These are phyloP conservation scores for Aphis craccivora DNA, from an alignment of 1,140 invertebrate species.

Conservation along the genomic window DNA sequence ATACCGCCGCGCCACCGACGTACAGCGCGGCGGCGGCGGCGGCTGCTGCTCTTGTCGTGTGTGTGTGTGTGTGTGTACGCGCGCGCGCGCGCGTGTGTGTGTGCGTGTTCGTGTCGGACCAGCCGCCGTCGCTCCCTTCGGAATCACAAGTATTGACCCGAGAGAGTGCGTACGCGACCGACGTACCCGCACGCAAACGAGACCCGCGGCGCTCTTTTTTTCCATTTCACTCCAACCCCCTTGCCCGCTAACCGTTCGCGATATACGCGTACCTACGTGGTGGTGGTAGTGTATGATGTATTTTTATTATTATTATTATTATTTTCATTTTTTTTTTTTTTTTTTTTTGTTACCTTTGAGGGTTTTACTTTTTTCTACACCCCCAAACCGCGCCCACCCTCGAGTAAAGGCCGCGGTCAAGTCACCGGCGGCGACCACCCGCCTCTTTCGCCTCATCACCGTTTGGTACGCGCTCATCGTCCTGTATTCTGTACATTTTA, in stretches of 20 bases:
- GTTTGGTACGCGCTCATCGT: neutral
- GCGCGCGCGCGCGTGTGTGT: neutral
- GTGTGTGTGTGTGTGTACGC: neutral
- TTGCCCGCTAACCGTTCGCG: neutral
- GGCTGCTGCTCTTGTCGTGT: neutral
- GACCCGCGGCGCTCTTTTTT: slow-evolving; percentile 19
- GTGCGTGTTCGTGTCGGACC: slow-evolving; percentile 37
- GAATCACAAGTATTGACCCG: slow-evolving; percentile 56
- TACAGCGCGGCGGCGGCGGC: neutral
- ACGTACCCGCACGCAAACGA: slow-evolving; percentile 13
- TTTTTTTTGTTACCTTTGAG: neutral
- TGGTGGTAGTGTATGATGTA: neutral
- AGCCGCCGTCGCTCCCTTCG: slow-evolving; percentile 53
- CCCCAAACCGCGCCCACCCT: neutral
- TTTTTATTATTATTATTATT: neutral
- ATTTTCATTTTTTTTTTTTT: neutral
- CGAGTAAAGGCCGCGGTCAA: neutral
- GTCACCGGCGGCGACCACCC: neutral
- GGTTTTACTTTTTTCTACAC: neutral
- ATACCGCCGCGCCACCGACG: slow-evolving; percentile 14
- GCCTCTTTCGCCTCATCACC: neutral
- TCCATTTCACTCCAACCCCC: neutral
- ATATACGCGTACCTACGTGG: too few species aligned
- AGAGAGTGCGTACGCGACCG: slow-evolving; percentile 50
- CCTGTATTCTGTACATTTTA: neutral